Conservation (phyloP, 2,113 vertebrate genomes). For the Microtus oregoni region DNA sequence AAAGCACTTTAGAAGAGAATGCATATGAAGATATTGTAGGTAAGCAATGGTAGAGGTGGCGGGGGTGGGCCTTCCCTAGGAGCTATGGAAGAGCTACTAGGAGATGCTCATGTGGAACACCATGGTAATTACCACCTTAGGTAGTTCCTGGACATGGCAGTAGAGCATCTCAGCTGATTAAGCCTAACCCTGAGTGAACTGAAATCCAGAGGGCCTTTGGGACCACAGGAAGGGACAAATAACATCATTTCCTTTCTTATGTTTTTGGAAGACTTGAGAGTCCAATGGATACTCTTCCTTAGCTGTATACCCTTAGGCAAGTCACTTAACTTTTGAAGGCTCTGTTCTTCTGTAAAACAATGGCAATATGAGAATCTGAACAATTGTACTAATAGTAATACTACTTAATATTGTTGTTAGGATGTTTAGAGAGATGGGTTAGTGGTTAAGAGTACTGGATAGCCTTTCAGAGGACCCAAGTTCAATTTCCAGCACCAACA, state of each 20-base stretch:
- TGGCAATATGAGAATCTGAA: not conserved
- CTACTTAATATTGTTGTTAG: not conserved
- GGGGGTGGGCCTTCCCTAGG: not conserved
- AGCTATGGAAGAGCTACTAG: not conserved
- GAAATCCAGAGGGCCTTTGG: slow-evolving; percentile 36
- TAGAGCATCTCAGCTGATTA: not conserved
- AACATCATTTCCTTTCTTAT: not conserved
- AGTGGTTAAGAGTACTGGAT: not conserved
- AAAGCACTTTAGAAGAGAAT: slow-evolving; percentile 99
- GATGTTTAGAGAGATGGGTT: not conserved
- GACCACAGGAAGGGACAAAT: not conserved
- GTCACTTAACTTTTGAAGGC: not conserved
- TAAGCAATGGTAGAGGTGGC: slow-evolving; percentile 84
- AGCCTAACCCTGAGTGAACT: not conserved
- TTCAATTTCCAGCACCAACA: not conserved
- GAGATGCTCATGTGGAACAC: not conserved
- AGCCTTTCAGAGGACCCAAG: not conserved
- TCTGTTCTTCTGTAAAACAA: slow-evolving; percentile 9
- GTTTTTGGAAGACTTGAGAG: not conserved
- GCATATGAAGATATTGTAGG: slow-evolving; percentile 99
- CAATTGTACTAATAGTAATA: not conserved
- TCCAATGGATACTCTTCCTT: not conserved
- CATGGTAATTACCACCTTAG: not conserved
- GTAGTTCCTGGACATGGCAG: not conserved
- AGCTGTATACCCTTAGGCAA: not conserved